Conservation (phyloP, 2,888 invertebrate genomes). For the Creontiades dilutus region DNA sequence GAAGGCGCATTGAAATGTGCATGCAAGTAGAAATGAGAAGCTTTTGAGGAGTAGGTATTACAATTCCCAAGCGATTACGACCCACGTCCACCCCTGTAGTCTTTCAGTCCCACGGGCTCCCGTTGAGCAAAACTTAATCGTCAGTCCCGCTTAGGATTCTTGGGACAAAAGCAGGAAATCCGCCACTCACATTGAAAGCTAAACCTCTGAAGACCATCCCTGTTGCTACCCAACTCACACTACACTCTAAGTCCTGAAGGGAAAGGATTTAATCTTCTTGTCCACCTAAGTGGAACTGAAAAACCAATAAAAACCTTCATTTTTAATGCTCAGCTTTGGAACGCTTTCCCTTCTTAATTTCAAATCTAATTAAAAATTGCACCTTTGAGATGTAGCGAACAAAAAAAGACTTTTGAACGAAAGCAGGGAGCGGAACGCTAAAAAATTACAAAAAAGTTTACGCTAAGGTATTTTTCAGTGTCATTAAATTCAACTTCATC, state of each 20-base stretch:
- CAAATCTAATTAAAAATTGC: slow-evolving; percentile 3
- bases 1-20: slow-evolving; percentile 25
- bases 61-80: slow-evolving; percentile 21
- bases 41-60: slow-evolving; percentile 42
- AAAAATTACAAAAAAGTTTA: no score
- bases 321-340: background rate
- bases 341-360: background rate
- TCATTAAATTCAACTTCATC: no score
- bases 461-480: no score
- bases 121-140: slow-evolving; percentile 32
- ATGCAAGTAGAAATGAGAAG: slow-evolving; percentile 34
- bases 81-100: background rate
- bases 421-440: no score
- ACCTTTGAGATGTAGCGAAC: background rate
- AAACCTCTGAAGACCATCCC: background rate
- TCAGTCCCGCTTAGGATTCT: background rate
- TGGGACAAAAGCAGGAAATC: slow-evolving; percentile 40
- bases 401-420: no score
- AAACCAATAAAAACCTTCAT: background rate
- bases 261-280: slow-evolving; percentile 12
- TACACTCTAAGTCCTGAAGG: background rate
- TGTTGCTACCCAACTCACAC: background rate
- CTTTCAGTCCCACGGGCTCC: background rate
- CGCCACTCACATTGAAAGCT: background rate
- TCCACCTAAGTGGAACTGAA: slow-evolving; percentile 21